Percentiles rank a stretch among this genome's conserved stretches.
phyloP scores from a whole-genome alignment of 2,797 vertebrate genomes.

The Sardinella longiceps region DNA sequence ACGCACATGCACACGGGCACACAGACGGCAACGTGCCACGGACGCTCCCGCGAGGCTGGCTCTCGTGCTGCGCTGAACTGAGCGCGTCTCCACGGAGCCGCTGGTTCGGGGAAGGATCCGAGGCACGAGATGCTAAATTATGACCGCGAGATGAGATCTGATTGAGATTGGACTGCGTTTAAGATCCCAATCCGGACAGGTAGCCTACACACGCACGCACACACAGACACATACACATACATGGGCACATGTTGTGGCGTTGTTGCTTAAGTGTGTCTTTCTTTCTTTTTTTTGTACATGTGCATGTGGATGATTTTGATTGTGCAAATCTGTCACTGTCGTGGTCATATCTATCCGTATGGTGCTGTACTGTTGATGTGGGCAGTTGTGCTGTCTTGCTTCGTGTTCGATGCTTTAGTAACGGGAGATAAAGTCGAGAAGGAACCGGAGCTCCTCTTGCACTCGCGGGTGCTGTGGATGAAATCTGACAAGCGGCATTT shows the following conservation, averaged over 20 bases:
- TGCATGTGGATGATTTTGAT: conserved; percentile 30
- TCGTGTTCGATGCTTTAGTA: neutral
- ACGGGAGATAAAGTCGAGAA: neutral
- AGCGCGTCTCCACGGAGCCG: neutral
- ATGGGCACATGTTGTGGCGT: neutral
- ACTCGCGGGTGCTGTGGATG: neutral
- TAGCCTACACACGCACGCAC: neutral
- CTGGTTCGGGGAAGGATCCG: neutral
- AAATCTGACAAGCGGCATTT: neutral
- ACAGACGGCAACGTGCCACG: neutral
- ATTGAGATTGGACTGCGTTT: neutral
- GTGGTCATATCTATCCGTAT: neutral
- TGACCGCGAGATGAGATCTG: neutral
- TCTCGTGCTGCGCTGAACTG: neutral
- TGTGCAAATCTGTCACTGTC: neutral
- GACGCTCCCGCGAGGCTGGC: neutral
- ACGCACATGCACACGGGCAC: neutral
- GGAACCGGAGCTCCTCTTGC: neutral
- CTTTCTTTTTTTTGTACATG: neutral
- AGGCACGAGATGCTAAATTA: neutral
- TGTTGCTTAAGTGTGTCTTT: no score
- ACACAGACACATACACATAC: no score
- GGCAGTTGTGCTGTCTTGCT: neutral
- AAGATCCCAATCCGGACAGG: neutral
- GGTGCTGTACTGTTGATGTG: neutral